Base-by-base conservation (phyloP, 2,888 invertebrate species). In the Slavum lentiscoides region DNA sequence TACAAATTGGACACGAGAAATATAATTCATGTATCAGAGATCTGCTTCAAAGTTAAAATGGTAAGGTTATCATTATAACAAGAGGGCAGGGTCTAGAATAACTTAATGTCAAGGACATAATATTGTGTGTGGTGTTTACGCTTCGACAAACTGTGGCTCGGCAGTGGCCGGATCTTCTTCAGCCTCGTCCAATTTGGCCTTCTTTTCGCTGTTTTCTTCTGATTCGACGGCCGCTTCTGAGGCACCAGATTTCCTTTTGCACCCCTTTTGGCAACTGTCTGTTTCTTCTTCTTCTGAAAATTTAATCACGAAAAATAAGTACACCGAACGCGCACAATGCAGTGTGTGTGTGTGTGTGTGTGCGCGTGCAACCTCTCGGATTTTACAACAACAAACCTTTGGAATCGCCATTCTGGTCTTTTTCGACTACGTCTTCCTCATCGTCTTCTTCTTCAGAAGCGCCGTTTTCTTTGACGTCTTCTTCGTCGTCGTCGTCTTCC, bases 71-170 rank as follows among this genome's bases (percentile, higher is more conserved):
- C 72, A 64, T 43, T 64, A 80, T 55, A 80, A 72, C 72, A 80
- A 43, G 72, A 43, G 72, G 72, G 72, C 15, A 72, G 80, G 64
- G 80, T 80, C 80, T 80, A 80, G 80, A 80, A 80, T 80, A 80
- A 80, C 72, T 72, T 64, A 72, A 80, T 72, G 80, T 80, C 80
- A 66, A 66, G 39, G 55, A 80, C 62, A 80, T 21, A 30, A 30
- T 30, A 30, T 30, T 30, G 4, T 30, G 30, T 30, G 30, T 30
- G 30, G 19, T 64, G 80, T 80, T 80, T 80, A 80, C 72, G 80
- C 80, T 80, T 80, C 80, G 55, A 69, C 80, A 80, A 70, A 80
- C n/a, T 80, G 70, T 7, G 80, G 80, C 64, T 80, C 80, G n/a
- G 80, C 80, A 39, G 80, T 80, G 39, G 80, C 72, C 66, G 80